phyloP scores from a whole-genome alignment of 2,797 vertebrate genomes.

The Scomberomorus guttatus region DNA sequence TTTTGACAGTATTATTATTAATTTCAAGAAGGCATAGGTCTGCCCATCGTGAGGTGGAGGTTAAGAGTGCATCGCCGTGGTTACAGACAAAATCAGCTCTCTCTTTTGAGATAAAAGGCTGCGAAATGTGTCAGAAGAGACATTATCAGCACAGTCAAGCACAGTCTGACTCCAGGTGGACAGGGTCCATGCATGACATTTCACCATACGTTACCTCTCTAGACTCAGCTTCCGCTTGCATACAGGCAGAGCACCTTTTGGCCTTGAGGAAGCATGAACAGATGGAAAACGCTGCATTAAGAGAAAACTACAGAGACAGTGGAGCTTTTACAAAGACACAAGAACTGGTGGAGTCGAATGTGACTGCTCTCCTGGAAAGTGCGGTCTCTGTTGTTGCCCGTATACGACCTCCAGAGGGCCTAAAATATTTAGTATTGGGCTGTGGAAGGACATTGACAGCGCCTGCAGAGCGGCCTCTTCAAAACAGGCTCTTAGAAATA shows the following conservation, averaged over 20 bases:
- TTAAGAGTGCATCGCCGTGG: background rate
- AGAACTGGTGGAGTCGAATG: background rate
- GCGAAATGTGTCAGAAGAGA: background rate
- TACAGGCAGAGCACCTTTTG: constrained; percentile 18
- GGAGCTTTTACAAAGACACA: background rate
- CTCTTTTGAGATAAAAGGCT: background rate
- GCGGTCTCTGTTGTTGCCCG: background rate
- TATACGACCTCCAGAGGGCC: background rate
- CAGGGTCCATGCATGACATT: background rate
- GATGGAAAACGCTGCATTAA: constrained; percentile 67
- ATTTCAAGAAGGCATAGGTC: constrained; percentile 22
- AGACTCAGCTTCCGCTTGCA: constrained; percentile 18
- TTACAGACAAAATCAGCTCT: background rate
- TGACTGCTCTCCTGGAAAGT: background rate
- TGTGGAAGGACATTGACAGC: background rate
- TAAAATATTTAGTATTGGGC: background rate
- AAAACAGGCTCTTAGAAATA: background rate
- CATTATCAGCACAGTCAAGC: background rate
- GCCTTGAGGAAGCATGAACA: background rate
- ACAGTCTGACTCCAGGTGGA: background rate
- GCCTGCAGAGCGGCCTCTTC: constrained; percentile 18
- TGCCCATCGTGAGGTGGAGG: background rate
- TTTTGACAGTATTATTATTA: constrained; percentile 18
- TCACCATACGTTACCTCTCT: constrained; percentile 53
- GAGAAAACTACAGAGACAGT: constrained; percentile 29